phyloP scores from a whole-genome alignment of 2,113 vertebrate species.

The Lynx canadensis region DNA sequence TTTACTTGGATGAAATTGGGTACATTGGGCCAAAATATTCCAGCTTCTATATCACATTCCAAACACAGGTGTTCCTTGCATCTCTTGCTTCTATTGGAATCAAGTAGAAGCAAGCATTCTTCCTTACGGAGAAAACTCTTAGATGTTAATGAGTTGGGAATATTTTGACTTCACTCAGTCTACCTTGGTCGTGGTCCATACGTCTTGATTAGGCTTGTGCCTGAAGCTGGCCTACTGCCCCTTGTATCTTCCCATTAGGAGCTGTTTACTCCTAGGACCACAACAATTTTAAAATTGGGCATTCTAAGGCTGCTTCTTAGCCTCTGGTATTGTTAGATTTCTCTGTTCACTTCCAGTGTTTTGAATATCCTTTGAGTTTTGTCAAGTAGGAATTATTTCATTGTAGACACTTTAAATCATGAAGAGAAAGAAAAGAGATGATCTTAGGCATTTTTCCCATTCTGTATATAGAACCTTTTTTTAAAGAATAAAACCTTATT shows the following conservation, averaged over 20 bases:
- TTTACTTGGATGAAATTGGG: background rate
- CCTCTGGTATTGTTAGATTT: background rate
- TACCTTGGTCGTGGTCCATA: background rate
- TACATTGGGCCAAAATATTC: background rate
- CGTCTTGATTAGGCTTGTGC: no score
- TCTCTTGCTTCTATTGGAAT: background rate
- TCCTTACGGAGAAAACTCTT: background rate
- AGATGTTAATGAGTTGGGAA: background rate
- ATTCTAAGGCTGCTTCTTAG: background rate
- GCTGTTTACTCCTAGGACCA: background rate
- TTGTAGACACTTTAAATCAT: background rate
- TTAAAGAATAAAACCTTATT: background rate
- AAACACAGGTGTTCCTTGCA: background rate
- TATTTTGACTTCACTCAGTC: background rate
- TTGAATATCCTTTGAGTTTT: conserved; percentile 16
- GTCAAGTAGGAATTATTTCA: conserved; percentile 37
- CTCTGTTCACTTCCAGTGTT: background rate
- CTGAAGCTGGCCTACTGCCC: background rate
- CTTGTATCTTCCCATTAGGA: background rate
- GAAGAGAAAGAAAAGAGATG: background rate
- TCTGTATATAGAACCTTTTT: background rate
- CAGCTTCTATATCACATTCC: background rate
- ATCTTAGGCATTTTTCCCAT: background rate
- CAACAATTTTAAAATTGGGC: background rate
- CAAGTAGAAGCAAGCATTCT: background rate